Evolutionary conservation across 2,888 invertebrate species (phyloP).

Genomic region (Caenorhabditis sulstoni): DNA sequence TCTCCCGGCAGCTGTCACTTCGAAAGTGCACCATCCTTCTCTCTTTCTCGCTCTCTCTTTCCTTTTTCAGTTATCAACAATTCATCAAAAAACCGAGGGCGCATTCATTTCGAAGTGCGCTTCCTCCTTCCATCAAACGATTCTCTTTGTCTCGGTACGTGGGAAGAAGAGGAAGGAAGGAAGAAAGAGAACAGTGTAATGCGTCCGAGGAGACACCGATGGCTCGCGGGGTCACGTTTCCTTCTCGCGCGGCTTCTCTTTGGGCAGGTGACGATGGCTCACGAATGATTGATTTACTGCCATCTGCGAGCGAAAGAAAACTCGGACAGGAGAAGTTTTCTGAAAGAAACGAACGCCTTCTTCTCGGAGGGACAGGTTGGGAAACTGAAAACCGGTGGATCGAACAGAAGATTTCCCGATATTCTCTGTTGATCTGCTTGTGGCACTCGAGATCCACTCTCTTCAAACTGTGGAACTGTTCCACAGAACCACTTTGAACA

Average conservation of each 20-base stretch:
- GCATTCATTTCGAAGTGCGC: conserved; percentile 40
- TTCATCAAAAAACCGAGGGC: conserved; percentile 52
- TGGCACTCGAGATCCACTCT: too few species aligned
- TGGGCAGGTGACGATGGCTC: conserved; percentile 33
- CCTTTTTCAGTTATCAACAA: conserved; percentile 45
- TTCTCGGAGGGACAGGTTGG: too few species aligned
- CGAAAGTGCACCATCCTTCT: conserved; percentile 12
- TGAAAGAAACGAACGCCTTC: too few species aligned
- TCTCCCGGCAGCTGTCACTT: conserved; percentile 24
- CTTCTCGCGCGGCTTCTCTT: conserved; percentile 54
- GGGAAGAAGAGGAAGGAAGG: conserved; percentile 11
- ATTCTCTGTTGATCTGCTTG: too few species aligned
- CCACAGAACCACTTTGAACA: too few species aligned
- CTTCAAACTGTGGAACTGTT: too few species aligned
- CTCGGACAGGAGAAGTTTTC: too few species aligned
- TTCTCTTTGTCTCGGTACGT: too few species aligned
- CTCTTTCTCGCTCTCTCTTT: not conserved
- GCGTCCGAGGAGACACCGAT: conserved; percentile 2
- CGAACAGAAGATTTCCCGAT: too few species aligned
- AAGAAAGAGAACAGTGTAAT: conserved; percentile 43
- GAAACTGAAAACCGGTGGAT: too few species aligned
- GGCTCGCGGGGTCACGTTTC: conserved; percentile 42
- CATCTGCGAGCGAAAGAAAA: conserved; percentile 16
- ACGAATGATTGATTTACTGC: conserved; percentile 23
- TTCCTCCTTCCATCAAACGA: conserved; percentile 9